Evolutionary conservation across 2,113 vertebrate species (phyloP).

Genomic region (rat (Rattus norvegicus)): DNA sequence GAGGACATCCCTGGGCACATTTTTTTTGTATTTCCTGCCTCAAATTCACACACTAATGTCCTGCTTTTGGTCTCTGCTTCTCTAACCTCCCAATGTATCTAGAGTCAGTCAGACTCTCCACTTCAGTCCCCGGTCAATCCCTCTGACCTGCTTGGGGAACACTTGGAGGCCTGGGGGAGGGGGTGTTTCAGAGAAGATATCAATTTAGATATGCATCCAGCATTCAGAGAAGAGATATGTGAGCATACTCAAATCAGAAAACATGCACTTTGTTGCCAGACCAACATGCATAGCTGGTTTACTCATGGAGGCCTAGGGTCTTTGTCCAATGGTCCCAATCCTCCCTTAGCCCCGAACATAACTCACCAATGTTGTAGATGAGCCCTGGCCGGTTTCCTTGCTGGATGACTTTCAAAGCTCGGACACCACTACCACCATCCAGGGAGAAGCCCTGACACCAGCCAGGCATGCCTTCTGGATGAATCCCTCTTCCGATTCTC

Average conservation of each 20-base stretch:
- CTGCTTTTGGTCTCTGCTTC: conserved; percentile 15
- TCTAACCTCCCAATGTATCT: not conserved
- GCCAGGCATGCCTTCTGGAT: conserved; percentile 95
- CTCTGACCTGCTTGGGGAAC: conserved; percentile 30
- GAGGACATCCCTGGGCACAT: not conserved
- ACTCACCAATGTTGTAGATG: conserved; percentile 97
- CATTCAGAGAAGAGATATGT: conserved; percentile 35
- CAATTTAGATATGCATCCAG: not conserved
- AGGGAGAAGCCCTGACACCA: conserved; percentile 99
- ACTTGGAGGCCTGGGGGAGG: conserved; percentile 53
- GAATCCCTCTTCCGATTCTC: conserved; percentile 96
- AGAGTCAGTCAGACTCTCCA: conserved; percentile 52
- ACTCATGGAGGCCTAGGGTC: not conserved
- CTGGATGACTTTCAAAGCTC: conserved; percentile 97
- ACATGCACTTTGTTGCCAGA: not conserved
- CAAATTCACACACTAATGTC: not conserved
- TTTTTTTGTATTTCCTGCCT: conserved; percentile 34
- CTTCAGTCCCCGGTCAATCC: conserved; percentile 61
- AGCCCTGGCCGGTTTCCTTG: conserved; percentile 96
- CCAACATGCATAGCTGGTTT: not conserved
- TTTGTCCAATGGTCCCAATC: not conserved
- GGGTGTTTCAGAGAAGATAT: not conserved
- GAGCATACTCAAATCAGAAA: conserved; percentile 46
- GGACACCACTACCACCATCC: conserved; percentile 96
- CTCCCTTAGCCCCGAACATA: not conserved